Percentiles rank a stretch among this genome's conserved stretches.
These are phyloP conservation scores for Drosophila emarginata DNA, from an alignment of 2,888 invertebrate species.

Conservation along the genomic window DNA sequence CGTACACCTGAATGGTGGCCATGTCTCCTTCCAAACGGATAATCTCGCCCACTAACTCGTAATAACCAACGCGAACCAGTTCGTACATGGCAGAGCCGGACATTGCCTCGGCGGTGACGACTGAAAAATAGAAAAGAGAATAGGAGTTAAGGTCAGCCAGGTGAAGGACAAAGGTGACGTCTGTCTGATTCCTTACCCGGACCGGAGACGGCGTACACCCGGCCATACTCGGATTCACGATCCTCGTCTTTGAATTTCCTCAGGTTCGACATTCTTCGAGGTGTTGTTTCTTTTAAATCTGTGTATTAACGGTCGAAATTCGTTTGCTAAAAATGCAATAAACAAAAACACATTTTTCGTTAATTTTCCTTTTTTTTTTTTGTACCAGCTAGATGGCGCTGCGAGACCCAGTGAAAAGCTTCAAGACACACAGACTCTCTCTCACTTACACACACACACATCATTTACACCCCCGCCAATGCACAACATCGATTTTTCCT, in stretches of 20 bases:
- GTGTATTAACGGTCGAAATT: slow-evolving; percentile 48
- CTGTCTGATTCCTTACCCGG: slow-evolving; percentile 87
- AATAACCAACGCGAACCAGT: slow-evolving; percentile 98
- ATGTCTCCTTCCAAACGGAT: slow-evolving; percentile 99
- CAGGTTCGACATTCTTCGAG: slow-evolving; percentile 69
- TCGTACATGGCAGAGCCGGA: slow-evolving; percentile 99
- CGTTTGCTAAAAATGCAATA: slow-evolving; percentile 36
- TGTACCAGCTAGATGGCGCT: slow-evolving; percentile 2
- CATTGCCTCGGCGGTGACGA: slow-evolving; percentile 99
- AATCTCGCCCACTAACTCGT: slow-evolving; percentile 98
- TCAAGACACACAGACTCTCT: background rate
- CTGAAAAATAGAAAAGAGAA: slow-evolving; percentile 83
- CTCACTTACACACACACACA: slow-evolving; percentile 1
- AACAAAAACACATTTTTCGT: slow-evolving; percentile 24
- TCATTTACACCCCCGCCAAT: background rate
- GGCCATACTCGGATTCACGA: slow-evolving; percentile 93
- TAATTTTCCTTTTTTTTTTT: background rate
- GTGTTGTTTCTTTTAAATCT: slow-evolving; percentile 11
- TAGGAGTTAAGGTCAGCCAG: slow-evolving; percentile 33
- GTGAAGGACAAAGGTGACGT: slow-evolving; percentile 51
- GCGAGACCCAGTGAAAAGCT: slow-evolving; percentile 11
- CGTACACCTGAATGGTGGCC: slow-evolving; percentile 99
- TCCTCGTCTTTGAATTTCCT: slow-evolving; percentile 86
- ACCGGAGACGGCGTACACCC: slow-evolving; percentile 98
- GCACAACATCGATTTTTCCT: slow-evolving; percentile 17